Percentiles rank a stretch among this genome's conserved stretches.
Conservation (phyloP, 2,113 vertebrate genomes). For the Rhinogobius similis region DNA sequence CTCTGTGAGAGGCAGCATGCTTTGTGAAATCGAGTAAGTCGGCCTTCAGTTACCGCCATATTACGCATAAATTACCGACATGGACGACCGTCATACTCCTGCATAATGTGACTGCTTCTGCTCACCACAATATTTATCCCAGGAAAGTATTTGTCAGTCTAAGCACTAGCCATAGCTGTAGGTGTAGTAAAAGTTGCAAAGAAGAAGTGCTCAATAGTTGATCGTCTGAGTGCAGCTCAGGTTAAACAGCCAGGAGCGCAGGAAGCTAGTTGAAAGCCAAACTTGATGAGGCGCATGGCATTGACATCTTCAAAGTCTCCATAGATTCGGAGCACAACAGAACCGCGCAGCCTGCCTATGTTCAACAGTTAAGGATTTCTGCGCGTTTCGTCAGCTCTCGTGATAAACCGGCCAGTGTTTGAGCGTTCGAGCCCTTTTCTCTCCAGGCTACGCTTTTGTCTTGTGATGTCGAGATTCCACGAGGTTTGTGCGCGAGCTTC, state of each 20-base stretch:
- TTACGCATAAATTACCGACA: background rate
- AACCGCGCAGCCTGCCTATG: constrained; percentile 9
- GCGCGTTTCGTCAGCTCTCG: constrained; percentile 39
- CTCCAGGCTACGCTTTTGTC: constrained; percentile 9
- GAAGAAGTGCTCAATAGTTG: background rate
- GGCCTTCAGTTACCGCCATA: background rate
- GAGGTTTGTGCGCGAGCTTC: constrained; percentile 14
- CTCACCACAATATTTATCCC: background rate
- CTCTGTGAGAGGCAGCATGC: background rate
- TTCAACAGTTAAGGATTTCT: constrained; percentile 22
- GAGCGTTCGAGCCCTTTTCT: constrained; percentile 27
- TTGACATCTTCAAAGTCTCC: background rate
- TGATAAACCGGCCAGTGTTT: constrained; percentile 29
- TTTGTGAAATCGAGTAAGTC: background rate
- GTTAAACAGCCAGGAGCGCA: background rate
- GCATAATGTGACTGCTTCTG: background rate
- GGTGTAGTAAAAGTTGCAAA: constrained; percentile 2
- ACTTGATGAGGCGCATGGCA: constrained; percentile 1
- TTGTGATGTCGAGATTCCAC: constrained; percentile 28
- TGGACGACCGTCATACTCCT: background rate
- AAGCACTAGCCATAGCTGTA: background rate
- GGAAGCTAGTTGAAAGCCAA: background rate
- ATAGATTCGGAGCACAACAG: background rate
- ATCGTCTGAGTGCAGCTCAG: background rate
- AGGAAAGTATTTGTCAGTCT: background rate